Base-by-base conservation (phyloP, 2,888 invertebrate species). In the Pycnomerus fuliginosus region DNA sequence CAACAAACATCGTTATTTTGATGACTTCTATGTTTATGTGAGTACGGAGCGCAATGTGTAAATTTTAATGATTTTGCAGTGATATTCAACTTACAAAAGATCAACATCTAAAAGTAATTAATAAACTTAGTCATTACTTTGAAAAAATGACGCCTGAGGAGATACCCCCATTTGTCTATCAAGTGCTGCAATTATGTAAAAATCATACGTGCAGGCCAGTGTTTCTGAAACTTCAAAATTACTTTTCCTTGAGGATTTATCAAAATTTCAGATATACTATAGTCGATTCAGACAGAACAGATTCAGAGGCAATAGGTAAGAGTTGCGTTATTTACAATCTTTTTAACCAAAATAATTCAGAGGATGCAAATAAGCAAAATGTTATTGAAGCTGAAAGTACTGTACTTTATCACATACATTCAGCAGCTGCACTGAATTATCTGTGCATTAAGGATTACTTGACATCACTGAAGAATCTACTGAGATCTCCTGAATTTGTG, bases 21-120 rank as follows among this genome's bases (percentile, higher is more conserved):
- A 67, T 86, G 1, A 75, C 82, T 36, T 75, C 80, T 52, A 83
- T 85, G 83, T 85, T 85, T 63, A 77, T 76, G 85, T 86, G 66
- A 67, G 68, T 62, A 42, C 15, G 34, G 27, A 1, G 17, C 14
- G 17, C 12, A 22, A 38, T 29, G 22, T 12, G 15, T 22, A 15
- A 10, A 28, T 17, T 42, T 29, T 15, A 8, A 2, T 8, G 12
- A 24, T 22, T 28, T 60, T 56, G 32, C 36, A 84, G 83, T 30
- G 80, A 82, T 54, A 76, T 83, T 62, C 73, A 77, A 11, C 58
- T 85, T 39, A 73, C 76, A 0, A 77, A 78, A 34, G 75, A 75
- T 34, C 80, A 84, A 55, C 82, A 82, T 57, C 70, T 72, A 31
- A 74, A 77, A 61, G 78, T 84, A 1, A 78, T 85, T 2, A 80